phyloP scores from a whole-genome alignment of 1,140 invertebrate species.

The Catajapyx aquilonaris region DNA sequence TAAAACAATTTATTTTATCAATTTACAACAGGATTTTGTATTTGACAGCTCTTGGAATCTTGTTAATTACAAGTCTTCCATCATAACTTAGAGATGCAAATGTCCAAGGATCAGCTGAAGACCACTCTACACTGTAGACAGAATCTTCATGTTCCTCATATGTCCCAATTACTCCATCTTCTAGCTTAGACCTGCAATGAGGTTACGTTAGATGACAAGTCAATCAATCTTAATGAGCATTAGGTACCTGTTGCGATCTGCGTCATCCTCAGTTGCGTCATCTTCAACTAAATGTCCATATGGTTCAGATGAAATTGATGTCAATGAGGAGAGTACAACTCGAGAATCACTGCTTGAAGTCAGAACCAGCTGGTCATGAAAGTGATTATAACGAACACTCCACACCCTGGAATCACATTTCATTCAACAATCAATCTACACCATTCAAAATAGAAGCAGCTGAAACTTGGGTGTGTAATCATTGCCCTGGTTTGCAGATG shows the following conservation, averaged over 20 bases:
- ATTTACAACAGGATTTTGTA: slow-evolving; percentile 46
- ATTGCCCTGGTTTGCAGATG: too few species aligned
- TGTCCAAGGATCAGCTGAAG: slow-evolving; percentile 88
- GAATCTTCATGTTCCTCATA: slow-evolving; percentile 97
- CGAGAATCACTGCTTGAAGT: slow-evolving; percentile 85
- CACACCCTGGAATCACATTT: slow-evolving; percentile 61
- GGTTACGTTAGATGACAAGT: too few species aligned
- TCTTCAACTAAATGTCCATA: slow-evolving; percentile 30
- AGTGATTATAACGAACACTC: slow-evolving; percentile 82
- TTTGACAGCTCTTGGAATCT: slow-evolving; percentile 79
- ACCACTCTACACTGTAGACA: slow-evolving; percentile 94
- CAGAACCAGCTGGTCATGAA: slow-evolving; percentile 90
- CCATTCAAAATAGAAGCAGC: neutral
- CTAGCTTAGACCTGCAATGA: slow-evolving; percentile 22
- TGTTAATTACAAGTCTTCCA: slow-evolving; percentile 75
- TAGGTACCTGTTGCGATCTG: slow-evolving; percentile 13
- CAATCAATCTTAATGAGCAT: neutral
- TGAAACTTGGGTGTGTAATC: neutral
- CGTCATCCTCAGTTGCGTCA: slow-evolving; percentile 18
- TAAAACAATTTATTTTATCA: too few species aligned
- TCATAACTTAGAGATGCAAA: slow-evolving; percentile 96
- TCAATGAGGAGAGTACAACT: slow-evolving; percentile 66
- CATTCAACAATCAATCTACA: too few species aligned
- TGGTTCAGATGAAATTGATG: slow-evolving; percentile 69
- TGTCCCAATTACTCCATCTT: slow-evolving; percentile 61